Base-by-base conservation (phyloP, 92 coral and sea anemone genomes). In the Palythoa heliodiscus region DNA sequence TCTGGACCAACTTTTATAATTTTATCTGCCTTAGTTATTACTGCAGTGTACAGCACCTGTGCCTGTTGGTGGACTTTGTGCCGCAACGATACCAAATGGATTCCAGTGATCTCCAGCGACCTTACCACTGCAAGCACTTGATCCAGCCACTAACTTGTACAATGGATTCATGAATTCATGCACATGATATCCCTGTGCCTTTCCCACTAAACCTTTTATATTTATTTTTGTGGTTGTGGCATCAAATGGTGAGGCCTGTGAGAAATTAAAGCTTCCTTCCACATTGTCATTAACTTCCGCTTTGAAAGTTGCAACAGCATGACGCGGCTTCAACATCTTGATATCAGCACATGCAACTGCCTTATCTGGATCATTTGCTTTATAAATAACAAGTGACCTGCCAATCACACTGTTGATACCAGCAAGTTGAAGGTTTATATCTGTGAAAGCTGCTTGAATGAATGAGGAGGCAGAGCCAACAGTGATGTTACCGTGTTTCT, bases 111-210 rank as follows among this genome's bases (percentile, higher is more conserved):
- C 97, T 11, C 97, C 98, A 7, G 91, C 92, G 25, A 74, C 47
- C 4, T 17, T 78, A 6, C n/a, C 55, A 13, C 95, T 90, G 71
- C 99, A 96, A 14, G 92, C 90, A 58, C 60, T 84, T 35, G 88
- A 52, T 19, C 89, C 92, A 23, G 88, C 77, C 37, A 88, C 88
- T 37, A 67, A 53, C 86, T 89, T 88, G 40, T 92, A 84, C 76
- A 88, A 52, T 7, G 98, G 98, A 67, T 87, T 94, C 72, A 95
- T 94, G 87, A 87, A 96, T 80, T 92, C 89, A 85, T 96, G 99
- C 1, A 96, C 95, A 60, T 96, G 99, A 54, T 87, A 96, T 5
- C 95, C 95, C 39, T 91, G 86, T 6, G 99, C 95, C 74, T 80
- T 83, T 1, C 69, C 70, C 11, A 64, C 77, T 84, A 96, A 77